Base-by-base conservation (phyloP, 2,888 invertebrate species). In the Matsumyia berberina region DNA sequence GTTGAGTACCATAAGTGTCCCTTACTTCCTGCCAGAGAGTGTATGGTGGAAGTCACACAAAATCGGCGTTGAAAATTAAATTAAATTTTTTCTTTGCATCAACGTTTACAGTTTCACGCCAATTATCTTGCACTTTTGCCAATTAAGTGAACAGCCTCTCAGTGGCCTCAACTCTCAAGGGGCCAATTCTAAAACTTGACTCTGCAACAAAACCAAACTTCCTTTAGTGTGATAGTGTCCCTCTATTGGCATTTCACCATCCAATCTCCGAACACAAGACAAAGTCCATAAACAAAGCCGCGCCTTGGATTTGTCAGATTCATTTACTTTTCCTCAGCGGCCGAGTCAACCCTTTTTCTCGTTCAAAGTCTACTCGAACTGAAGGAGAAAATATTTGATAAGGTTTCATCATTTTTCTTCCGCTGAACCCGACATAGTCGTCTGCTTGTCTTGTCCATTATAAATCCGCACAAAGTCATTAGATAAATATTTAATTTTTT, bases 121-220 rank as follows among this genome's bases (percentile, higher is more conserved):
- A 78, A 82, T 82, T 77, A 82, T 31, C 77, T 64, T 51, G 67
- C 62, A 80, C 80, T 80, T 74, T 74, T 80, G 77, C 64, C 77
- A 77, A 77, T 82, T 70, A 82, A 82, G 12, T 55, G 55, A 69
- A 69, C 60, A 62, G 46, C 74, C 57, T 53, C 17, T 42, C 33
- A 17, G 19, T 19, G 39, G 31, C 60, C 62, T 4, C 24, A 24
- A 24, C 24, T 66, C 33, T 24, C 24, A 77, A 69, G 37, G 35
- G 44, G 17, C 58, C 35, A 37, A 66, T 58, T 60, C 39, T 8
- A 31, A 8, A 49, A 49, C 31, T 58, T 49, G 35, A 44, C n/a
- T 44, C 15, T 44, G 44, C n/a, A 31, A n/a, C 33, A 33, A 12
- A 35, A 2, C 46, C n/a, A 11, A 11, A 6, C 19, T 9, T 7